Evolutionary conservation across 2,888 invertebrate species (phyloP).

Genomic region (Cybosia mesomella): DNA sequence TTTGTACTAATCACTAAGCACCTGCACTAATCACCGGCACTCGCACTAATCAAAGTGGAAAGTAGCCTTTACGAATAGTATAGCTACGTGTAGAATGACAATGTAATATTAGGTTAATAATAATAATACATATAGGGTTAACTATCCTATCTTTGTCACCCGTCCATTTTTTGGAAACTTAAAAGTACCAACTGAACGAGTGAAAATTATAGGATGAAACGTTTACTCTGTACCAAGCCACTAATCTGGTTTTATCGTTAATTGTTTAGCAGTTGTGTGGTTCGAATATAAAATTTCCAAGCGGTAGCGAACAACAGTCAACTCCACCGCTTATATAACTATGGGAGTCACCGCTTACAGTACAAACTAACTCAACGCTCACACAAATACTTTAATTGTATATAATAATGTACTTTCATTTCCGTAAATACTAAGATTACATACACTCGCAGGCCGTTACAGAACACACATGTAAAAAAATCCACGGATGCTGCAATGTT

Average conservation of each 20-base stretch:
- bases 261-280: not conserved
- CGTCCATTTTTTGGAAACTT: too few relatives aligned
- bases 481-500: not conserved
- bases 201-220: not conserved
- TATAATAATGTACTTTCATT: not conserved
- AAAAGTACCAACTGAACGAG: too few relatives aligned
- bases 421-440: not conserved
- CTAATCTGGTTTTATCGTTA: not conserved
- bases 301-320: not conserved
- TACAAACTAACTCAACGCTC: not conserved
- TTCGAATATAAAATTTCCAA: not conserved
- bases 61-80: not conserved
- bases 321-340: too few relatives aligned
- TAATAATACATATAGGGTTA: not conserved
- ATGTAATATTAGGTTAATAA: not conserved
- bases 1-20: too few relatives aligned
- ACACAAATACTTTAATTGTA: constrained; percentile 2
- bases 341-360: not conserved
- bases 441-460: not conserved
- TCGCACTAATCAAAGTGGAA: too few relatives aligned
- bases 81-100: not conserved
- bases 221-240: not conserved
- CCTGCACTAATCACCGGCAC: too few relatives aligned
- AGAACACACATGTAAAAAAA: not conserved
- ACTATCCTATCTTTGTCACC: not conserved